Evolutionary conservation across 1,140 invertebrate species (phyloP), one percentile per base, ranked within the genome.

Genomic region (Mamestra configurata): DNA sequence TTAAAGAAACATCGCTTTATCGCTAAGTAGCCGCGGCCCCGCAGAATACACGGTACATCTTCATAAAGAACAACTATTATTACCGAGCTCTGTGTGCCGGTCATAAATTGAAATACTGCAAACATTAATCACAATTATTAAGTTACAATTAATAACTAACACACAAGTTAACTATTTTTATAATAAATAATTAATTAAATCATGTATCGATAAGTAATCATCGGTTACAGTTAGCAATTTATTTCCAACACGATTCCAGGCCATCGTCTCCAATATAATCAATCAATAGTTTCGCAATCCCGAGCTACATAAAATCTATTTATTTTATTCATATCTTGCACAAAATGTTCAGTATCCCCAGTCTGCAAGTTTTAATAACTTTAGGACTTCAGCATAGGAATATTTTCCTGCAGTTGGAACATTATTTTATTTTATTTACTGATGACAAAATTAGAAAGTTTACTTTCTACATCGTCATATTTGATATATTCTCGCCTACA

Each of bases 261-360:
- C 66, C 66, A 49, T 49, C 20, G 22, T 27, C 66, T 66, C 20
- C 66, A 70, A 70, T 49, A 46, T 68, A 22, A 10, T 43, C 64
- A 24, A 49, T 49, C 66, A 70, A 49, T 43, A 43, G 10, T 10
- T 68, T 68, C 64, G 37, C 64, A 15, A 24, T 70, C 40, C 40
- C 13, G 66, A 27, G 40, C 22, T 70, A 46, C 40, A 40, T 40
- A 66, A 27, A 11, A 70, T 15, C 18, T 43, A 64, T 35, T n/a
- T 64, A 66, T 37, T 66, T 22, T 8, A 70, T 15, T 43, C 13
- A 68, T 27, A 27, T 70, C 66, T n/a, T 49, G 5, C 7, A 70
- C 22, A 70, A 68, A 70, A 70, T 27, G 20, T 70, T 70, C 66
- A 46, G 55, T 64, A 61, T 20, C 73, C 73, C 73, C 37, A 37